Evolutionary conservation across 2,888 invertebrate genomes (phyloP).

Genomic region (Linyphia triangularis): DNA sequence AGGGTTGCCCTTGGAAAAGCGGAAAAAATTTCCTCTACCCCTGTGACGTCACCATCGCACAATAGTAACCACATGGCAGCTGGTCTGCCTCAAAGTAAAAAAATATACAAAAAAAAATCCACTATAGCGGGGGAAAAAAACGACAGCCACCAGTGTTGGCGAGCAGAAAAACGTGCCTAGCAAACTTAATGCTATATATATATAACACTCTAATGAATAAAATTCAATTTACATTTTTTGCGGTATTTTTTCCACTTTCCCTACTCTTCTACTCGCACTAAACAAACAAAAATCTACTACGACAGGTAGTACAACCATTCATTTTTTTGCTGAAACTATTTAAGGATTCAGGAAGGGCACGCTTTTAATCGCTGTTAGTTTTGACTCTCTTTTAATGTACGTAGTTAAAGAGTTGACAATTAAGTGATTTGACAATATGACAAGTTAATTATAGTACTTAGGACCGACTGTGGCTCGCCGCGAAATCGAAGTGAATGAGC

Average conservation of each 20-base stretch:
- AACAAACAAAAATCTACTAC: slow-evolving; percentile 21
- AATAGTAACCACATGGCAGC: slow-evolving; percentile 59
- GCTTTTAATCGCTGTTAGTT: slow-evolving; percentile 65
- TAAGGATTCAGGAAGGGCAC: slow-evolving; percentile 59
- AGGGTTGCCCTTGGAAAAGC: slow-evolving; percentile 60
- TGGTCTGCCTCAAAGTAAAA: slow-evolving; percentile 13
- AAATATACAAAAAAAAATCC: slow-evolving; percentile 19
- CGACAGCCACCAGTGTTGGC: background rate
- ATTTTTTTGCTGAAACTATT: slow-evolving; percentile 45
- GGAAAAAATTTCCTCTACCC: slow-evolving; percentile 62
- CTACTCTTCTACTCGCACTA: slow-evolving; percentile 22
- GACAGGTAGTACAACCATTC: slow-evolving; percentile 47
- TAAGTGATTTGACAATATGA: slow-evolving; percentile 72
- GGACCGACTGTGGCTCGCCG: slow-evolving; percentile 43
- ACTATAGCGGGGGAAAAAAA: slow-evolving; percentile 41
- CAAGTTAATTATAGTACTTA: slow-evolving; percentile 71
- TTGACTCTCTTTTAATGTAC: slow-evolving; percentile 59
- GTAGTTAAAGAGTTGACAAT: slow-evolving; percentile 71
- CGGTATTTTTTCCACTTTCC: slow-evolving; percentile 15
- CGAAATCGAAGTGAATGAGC: slow-evolving; percentile 6
- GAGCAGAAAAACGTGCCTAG: slow-evolving; percentile 57
- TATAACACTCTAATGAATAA: slow-evolving; percentile 69
- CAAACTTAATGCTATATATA: slow-evolving; percentile 51
- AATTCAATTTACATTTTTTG: slow-evolving; percentile 73
- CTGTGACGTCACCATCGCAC: slow-evolving; percentile 43